Conservation (phyloP, 2,888 invertebrate species). For the Dioctria linearis region DNA sequence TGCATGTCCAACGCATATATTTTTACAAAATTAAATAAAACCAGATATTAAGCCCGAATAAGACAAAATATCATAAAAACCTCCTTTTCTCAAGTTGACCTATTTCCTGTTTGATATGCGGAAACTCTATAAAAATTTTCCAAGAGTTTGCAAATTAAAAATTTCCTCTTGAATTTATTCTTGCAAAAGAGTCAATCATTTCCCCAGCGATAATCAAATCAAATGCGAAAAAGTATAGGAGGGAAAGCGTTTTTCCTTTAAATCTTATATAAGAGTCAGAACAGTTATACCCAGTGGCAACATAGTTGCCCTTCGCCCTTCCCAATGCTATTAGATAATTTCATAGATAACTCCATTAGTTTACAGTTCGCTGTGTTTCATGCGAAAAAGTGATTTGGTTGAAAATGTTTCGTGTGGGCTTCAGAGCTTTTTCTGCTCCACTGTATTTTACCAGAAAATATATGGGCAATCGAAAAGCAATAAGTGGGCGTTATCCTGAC, state of each 20-base stretch:
- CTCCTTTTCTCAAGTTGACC: too few relatives aligned
- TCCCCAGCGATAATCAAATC: not conserved
- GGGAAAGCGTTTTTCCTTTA: not conserved
- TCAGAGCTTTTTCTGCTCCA: not conserved
- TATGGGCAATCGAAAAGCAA: too few relatives aligned
- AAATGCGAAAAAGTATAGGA: not conserved
- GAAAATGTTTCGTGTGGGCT: not conserved
- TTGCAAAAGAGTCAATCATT: not conserved
- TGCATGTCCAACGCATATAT: too few relatives aligned
- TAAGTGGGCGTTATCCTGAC: not conserved
- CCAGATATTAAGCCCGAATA: too few relatives aligned
- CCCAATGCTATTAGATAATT: slow-evolving; percentile 39
- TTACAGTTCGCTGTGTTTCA: slow-evolving; percentile 27
- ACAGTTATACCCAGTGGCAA: not conserved
- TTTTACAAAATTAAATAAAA: too few relatives aligned
- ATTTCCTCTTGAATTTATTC: not conserved
- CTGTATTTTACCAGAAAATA: too few relatives aligned
- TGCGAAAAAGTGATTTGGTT: slow-evolving; percentile 35
- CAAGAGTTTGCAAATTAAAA: not conserved
- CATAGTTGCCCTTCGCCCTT: slow-evolving; percentile 3
- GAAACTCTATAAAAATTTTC: too few relatives aligned
- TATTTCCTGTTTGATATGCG: too few relatives aligned
- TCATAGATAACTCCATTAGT: slow-evolving; percentile 49
- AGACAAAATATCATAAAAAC: too few relatives aligned
- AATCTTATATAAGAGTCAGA: too few relatives aligned